A percentile compares a stretch with the other conserved stretches of the same genome.
Conservation (phyloP, 2,797 vertebrate genomes). For the Pangasius mekongensis region DNA sequence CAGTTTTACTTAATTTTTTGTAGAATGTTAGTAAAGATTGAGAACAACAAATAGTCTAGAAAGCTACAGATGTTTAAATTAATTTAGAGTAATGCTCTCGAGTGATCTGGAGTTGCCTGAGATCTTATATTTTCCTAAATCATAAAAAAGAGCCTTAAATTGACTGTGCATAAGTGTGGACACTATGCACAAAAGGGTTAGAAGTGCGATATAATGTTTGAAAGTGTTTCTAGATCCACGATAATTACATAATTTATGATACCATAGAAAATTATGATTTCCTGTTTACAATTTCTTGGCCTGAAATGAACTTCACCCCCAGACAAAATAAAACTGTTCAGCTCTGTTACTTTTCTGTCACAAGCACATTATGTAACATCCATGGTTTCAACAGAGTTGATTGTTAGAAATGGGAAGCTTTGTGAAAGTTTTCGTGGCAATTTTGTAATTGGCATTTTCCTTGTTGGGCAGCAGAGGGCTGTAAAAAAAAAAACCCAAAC, state of each 20-base stretch:
- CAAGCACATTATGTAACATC: neutral
- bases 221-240: neutral
- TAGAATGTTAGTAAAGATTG: no score
- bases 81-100: no score
- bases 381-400: neutral
- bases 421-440: neutral
- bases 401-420: neutral
- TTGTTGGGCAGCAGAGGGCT: neutral
- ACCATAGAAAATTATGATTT: neutral
- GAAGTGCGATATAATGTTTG: neutral
- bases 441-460: neutral
- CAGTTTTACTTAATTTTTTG: no score
- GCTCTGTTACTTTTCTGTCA: neutral
- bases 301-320: neutral
- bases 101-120: no score
- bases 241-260: neutral
- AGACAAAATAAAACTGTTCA: neutral
- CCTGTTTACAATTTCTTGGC: neutral
- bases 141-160: no score
- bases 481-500: neutral
- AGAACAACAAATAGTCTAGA: no score
- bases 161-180: no score
- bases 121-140: no score
- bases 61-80: no score
- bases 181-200: neutral